A percentile compares a stretch with the other conserved stretches of the same genome.
Conservation (phyloP, 2,797 vertebrate genomes). For the Apodemus agrarius region DNA sequence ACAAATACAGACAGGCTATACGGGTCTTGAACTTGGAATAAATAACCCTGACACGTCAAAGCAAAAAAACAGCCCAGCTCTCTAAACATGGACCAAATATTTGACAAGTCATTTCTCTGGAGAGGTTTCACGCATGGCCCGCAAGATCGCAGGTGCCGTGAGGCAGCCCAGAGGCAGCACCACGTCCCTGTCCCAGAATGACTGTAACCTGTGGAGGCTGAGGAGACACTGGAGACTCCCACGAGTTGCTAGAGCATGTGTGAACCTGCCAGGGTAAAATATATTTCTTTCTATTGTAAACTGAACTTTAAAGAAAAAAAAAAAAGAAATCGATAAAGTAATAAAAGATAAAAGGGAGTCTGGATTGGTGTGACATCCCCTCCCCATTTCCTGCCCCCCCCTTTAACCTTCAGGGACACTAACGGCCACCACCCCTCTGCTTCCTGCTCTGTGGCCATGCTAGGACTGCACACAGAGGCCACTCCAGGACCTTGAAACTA, state of each 20-base stretch:
- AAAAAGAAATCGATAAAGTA: background rate
- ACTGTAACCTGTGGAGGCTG: background rate
- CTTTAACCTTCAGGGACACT: background rate
- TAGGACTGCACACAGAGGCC: background rate
- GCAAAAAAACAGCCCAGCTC: background rate
- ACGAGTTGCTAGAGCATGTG: background rate
- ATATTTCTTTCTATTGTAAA: background rate
- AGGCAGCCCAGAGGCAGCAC: background rate
- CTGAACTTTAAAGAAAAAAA: background rate
- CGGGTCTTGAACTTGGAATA: conserved; percentile 10
- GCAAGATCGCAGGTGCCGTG: background rate
- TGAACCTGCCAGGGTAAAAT: background rate
- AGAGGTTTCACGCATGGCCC: background rate
- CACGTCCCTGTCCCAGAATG: background rate
- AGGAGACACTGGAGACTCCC: background rate
- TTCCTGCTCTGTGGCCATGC: no score
- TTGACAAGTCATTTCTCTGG: background rate
- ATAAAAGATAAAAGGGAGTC: background rate
- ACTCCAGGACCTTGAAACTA: background rate
- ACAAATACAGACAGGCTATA: background rate
- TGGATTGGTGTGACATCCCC: background rate
- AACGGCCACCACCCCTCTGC: background rate
- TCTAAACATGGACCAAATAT: background rate
- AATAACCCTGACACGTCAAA: background rate
- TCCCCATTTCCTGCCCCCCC: accelerated